Percentiles rank a stretch among this genome's conserved stretches.
These are phyloP conservation scores for Calephelis nemesis DNA, from an alignment of 1,140 invertebrate genomes.

Conservation along the genomic window DNA sequence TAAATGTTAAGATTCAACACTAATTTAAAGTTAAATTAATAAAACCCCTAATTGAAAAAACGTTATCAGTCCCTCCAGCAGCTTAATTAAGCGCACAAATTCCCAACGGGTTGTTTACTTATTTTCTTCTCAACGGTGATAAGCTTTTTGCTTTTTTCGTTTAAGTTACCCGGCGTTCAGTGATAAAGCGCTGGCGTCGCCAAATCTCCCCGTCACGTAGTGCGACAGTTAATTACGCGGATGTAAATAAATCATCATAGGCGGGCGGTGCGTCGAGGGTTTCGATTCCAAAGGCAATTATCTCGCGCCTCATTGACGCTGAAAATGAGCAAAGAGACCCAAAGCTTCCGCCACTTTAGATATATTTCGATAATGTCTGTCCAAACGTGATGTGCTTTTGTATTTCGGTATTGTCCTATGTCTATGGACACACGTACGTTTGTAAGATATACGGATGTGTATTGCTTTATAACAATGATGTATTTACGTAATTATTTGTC, in stretches of 20 bases:
- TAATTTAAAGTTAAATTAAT: too few relatives aligned
- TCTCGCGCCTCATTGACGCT: slow-evolving; percentile 71
- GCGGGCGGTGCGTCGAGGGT: slow-evolving; percentile 63
- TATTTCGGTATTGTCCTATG: background rate
- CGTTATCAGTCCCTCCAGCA: slow-evolving; percentile 49
- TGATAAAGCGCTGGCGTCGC: slow-evolving; percentile 60
- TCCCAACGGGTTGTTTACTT: slow-evolving; percentile 52
- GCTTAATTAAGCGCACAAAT: slow-evolving; percentile 14
- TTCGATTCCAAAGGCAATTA: slow-evolving; percentile 73
- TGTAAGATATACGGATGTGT: too few relatives aligned
- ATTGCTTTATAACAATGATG: too few relatives aligned
- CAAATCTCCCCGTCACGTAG: slow-evolving; percentile 70
- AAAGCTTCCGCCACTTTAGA: slow-evolving; percentile 23
- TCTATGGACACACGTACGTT: background rate
- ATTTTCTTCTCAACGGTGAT: slow-evolving; percentile 67
- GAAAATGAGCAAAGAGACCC: slow-evolving; percentile 58
- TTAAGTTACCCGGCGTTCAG: slow-evolving; percentile 45
- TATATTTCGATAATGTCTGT: slow-evolving; percentile 25
- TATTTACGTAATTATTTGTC: background rate
- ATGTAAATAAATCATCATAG: slow-evolving; percentile 78
- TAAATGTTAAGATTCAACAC: too few relatives aligned
- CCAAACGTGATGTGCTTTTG: slow-evolving; percentile 10
- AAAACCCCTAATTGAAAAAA: slow-evolving; percentile 27
- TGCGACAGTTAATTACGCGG: slow-evolving; percentile 77
- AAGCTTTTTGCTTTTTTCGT: slow-evolving; percentile 53